A percentile compares a stretch with the other conserved stretches of the same genome.
These are phyloP conservation scores for Athetis lepigone DNA, from an alignment of 2,888 invertebrate species.

Conservation along the genomic window DNA sequence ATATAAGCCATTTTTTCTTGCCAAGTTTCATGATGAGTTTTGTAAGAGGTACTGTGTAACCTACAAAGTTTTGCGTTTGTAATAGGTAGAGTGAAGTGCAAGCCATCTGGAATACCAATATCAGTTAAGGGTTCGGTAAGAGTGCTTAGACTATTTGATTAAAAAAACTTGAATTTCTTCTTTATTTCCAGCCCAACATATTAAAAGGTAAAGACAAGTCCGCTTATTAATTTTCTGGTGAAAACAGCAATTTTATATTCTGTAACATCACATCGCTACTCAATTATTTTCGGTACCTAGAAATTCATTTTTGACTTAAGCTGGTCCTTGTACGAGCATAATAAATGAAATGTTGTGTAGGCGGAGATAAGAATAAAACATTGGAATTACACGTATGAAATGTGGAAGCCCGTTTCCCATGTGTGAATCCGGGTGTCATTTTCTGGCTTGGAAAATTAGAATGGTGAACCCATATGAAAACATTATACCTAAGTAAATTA, in stretches of 20 bases:
- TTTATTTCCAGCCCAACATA: not conserved
- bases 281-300: not conserved
- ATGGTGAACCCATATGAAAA: constrained; percentile 5
- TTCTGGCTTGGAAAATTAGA: constrained; percentile 39
- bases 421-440: not conserved
- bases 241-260: not conserved
- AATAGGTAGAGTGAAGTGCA: constrained; percentile 23
- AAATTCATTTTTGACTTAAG: not conserved
- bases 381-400: constrained; percentile 10
- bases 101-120: constrained; percentile 30
- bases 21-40: constrained; percentile 44
- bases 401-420: constrained; percentile 21
- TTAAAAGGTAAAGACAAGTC: not conserved
- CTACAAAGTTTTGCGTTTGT: constrained; percentile 38
- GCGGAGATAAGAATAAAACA: constrained; percentile 5
- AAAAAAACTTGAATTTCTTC: not conserved
- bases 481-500: not conserved
- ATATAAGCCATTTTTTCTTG: constrained; percentile 14
- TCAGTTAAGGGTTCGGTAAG: constrained; percentile 2
- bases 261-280: not conserved
- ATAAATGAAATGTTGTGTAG: constrained; percentile 10
- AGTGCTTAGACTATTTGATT: too few relatives aligned
- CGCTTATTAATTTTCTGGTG: not conserved
- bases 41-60: constrained; percentile 19
- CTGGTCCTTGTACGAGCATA: constrained; percentile 1